Conservation (phyloP, 2,888 invertebrate genomes). For the Phaonia tiefii region DNA sequence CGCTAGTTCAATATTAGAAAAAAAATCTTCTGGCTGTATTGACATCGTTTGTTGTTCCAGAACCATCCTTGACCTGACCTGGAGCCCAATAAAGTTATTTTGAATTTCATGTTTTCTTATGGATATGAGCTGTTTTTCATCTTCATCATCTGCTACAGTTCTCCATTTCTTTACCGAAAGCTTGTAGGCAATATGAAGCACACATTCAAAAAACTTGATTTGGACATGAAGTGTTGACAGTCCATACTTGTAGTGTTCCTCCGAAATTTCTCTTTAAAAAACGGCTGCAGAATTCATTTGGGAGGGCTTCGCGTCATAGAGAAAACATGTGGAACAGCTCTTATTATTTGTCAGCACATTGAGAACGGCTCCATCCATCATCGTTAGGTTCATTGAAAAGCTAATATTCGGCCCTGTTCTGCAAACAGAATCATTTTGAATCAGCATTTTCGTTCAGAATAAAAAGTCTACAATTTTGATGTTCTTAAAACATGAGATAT, state of each 20-base stretch:
- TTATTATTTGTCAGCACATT: constrained; percentile 27
- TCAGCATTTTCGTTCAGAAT: too few relatives aligned
- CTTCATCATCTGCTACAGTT: neutral
- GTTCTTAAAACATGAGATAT: too few relatives aligned
- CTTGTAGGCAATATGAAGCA: constrained; percentile 28
- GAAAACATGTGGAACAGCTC: constrained; percentile 19
- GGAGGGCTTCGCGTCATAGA: constrained; percentile 29
- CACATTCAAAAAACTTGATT: constrained; percentile 40
- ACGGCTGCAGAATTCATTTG: neutral
- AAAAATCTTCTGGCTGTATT: too few relatives aligned
- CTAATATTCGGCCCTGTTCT: neutral
- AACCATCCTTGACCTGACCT: constrained; percentile 10
- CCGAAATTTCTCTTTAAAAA: neutral
- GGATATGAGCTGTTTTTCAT: neutral
- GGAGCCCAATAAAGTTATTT: constrained; percentile 29
- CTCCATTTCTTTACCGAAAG: constrained; percentile 20
- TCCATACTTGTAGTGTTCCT: constrained; percentile 1
- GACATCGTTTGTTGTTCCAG: neutral
- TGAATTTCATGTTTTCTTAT: constrained; percentile 21
- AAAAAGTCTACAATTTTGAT: too few relatives aligned
- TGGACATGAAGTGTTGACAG: constrained; percentile 8
- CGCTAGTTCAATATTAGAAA: neutral
- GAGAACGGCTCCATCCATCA: constrained; percentile 15
- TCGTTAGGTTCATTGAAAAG: too few relatives aligned
- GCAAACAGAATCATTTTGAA: too few relatives aligned